Evolutionary conservation across 2,797 vertebrate genomes (phyloP).

Genomic region (Nannoperca australis): DNA sequence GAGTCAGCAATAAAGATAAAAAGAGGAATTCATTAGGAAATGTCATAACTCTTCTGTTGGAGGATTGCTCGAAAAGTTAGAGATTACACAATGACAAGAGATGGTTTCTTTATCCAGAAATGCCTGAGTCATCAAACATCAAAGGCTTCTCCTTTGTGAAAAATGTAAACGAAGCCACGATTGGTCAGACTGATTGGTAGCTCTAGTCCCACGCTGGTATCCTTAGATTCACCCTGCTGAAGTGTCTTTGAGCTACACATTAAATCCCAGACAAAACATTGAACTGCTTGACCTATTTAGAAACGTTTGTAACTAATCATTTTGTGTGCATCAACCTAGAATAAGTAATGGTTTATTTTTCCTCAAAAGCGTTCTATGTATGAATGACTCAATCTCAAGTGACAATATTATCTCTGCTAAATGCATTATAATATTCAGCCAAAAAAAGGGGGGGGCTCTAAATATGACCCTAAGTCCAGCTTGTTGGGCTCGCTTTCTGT

Average conservation of each 20-base stretch:
- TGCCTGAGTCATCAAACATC: conserved; percentile 24
- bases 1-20: conserved; percentile 43
- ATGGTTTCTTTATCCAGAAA: conserved; percentile 45
- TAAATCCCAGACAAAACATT: conserved; percentile 24
- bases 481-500: conserved; percentile 48
- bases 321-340: conserved; percentile 15
- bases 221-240: conserved; percentile 19
- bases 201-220: conserved; percentile 27
- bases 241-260: conserved; percentile 15
- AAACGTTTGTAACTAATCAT: conserved; percentile 13
- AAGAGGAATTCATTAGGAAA: conserved; percentile 27
- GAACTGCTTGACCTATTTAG: conserved; percentile 14
- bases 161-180: conserved; percentile 22
- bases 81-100: conserved; percentile 43
- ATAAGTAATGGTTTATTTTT: conserved; percentile 14
- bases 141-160: conserved; percentile 24
- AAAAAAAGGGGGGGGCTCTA: conserved; percentile 15
- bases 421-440: conserved; percentile 29
- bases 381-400: conserved; percentile 35
- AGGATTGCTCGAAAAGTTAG: conserved; percentile 19
- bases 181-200: conserved; percentile 12
- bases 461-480: conserved; percentile 37
- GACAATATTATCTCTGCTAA: conserved; percentile 41
- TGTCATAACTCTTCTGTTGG: conserved; percentile 37
- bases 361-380: conserved; percentile 29